phyloP scores from a whole-genome alignment of 2,797 vertebrate species.

The Leptatherina wallacei region DNA sequence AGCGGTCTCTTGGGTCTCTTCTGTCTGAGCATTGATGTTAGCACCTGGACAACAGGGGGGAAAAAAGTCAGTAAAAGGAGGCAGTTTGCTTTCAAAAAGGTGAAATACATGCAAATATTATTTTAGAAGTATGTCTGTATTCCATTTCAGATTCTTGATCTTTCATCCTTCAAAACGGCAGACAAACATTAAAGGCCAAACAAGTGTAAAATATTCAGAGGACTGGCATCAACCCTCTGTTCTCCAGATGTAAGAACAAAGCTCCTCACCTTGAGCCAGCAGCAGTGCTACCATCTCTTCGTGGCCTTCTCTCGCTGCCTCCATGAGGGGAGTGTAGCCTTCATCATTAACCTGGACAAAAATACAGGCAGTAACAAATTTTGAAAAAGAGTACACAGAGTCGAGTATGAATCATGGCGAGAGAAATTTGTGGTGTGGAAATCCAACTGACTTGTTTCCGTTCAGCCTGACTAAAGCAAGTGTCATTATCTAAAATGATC shows the following conservation, averaged over 20 bases:
- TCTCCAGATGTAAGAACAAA: conserved; percentile 6
- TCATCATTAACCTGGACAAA: conserved; percentile 92
- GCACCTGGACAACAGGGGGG: conserved; percentile 83
- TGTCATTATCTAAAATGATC: neutral
- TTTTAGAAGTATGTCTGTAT: neutral
- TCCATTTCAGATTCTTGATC: neutral
- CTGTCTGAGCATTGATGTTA: conserved; percentile 98
- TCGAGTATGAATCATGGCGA: conserved; percentile 13
- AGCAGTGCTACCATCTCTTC: conserved; percentile 99
- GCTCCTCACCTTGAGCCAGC: conserved; percentile 91
- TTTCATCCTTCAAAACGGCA: neutral
- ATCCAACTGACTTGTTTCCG: neutral
- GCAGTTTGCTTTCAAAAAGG: neutral
- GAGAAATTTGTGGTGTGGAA: neutral
- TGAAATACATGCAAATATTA: neutral
- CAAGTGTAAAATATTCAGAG: neutral
- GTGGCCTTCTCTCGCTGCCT: conserved; percentile 97
- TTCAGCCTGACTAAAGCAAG: neutral
- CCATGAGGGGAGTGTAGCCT: conserved; percentile 98
- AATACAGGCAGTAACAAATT: conserved; percentile 30
- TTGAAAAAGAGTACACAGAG: conserved; percentile 15
- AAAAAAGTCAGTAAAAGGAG: neutral
- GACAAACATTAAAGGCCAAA: neutral
- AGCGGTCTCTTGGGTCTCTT: conserved; percentile 98
- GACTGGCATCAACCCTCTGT: conserved; percentile 1